Evolutionary conservation across 2,888 invertebrate genomes (phyloP), one percentile per base, ranked within the genome.

Genomic region (Poecilobothrus nobilitatus): DNA sequence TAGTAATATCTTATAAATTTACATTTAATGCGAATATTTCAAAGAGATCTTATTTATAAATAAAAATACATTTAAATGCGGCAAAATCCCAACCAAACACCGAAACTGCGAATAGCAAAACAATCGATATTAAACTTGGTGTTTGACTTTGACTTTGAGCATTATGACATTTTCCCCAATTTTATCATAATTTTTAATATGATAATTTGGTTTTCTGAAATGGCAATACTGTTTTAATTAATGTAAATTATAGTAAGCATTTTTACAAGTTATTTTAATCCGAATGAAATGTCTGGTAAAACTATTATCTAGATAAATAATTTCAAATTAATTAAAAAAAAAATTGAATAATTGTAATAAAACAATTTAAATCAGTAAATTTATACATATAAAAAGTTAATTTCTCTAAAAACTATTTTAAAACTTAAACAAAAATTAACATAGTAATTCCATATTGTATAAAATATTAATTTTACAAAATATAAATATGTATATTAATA

Each of bases 91-190:
- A 53, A 53, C 18, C 53, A 53, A 53, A 53, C 53, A 53, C 53
- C 53, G 53, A 53, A 15, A 53, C 53, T 15, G 53, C n/a, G 53
- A 53, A 53, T 53, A 53, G n/a, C 53, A 53, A 53, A 53, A 53
- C 53, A 53, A 53, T 53, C 53, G 53, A 53, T 53, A 53, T 53
- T 53, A 53, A 53, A 53, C 53, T 53, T 53, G 53, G 53, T 53
- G 53, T 53, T 53, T 53, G 53, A 53, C 53, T 53, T 53, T 53
- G 53, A 53, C 53, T 53, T 53, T 53, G 53, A 53, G 41, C 37
- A 37, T 37, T 18, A 18, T 53, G 41, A 41, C 41, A 41, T 41
- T 41, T 18, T n/a, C n/a, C 15, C 53, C 15, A 53, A 53, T 53
- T 27, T 27, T 27, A 27, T 27, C 27, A 18, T 18, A 53, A 15